These are phyloP conservation scores for Sigmodon hispidus DNA, from an alignment of 2,113 vertebrate species.

Conservation along the genomic window DNA sequence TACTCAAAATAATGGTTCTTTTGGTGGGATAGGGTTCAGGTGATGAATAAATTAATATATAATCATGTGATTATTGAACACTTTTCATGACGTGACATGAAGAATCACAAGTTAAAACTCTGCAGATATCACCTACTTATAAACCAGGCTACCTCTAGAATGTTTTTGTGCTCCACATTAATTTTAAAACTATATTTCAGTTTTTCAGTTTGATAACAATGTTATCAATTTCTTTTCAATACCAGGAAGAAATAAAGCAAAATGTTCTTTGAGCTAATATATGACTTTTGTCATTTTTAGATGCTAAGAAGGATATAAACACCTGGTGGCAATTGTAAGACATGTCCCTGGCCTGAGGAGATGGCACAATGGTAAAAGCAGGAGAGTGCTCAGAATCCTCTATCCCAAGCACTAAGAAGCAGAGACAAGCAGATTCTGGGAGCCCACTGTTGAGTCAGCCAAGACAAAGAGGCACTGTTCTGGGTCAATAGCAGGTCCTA, in stretches of 20 bases:
- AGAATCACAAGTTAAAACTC: neutral
- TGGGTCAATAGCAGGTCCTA: neutral
- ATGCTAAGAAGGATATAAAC: neutral
- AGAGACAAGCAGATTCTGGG: neutral
- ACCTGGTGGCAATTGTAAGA: neutral
- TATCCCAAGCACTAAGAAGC: neutral
- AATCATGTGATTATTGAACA: constrained; percentile 22
- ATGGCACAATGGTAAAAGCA: neutral
- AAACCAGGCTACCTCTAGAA: neutral
- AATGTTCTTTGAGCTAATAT: neutral
- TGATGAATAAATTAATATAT: constrained; percentile 56
- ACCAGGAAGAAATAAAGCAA: constrained; percentile 34
- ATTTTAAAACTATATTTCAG: constrained; percentile 37
- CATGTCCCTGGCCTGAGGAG: neutral
- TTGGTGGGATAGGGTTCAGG: neutral
- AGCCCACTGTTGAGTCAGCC: no score
- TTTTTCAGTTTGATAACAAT: neutral
- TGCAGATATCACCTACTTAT: neutral
- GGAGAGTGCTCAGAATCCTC: neutral
- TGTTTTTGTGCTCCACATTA: neutral
- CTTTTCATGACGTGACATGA: neutral
- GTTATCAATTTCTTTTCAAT: neutral
- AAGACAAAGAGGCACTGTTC: no score
- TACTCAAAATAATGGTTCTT: constrained; percentile 58
- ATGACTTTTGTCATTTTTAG: neutral